A percentile compares a stretch with the other conserved stretches of the same genome.
Conservation (phyloP, 2,797 vertebrate genomes). For the Diplodus sargus region DNA sequence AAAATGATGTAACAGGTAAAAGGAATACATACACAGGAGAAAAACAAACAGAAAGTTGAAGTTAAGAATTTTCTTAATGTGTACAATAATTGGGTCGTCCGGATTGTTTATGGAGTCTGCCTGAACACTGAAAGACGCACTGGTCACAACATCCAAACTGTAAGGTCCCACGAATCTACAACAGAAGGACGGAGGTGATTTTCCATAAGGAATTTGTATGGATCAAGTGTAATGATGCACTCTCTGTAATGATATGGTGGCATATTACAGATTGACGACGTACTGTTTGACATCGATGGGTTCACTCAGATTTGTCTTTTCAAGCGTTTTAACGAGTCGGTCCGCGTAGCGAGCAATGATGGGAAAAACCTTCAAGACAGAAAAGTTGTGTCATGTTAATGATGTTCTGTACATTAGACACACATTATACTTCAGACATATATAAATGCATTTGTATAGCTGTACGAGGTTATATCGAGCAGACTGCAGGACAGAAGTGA, state of each 20-base stretch:
- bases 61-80: constrained; percentile 84
- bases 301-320: constrained; percentile 69
- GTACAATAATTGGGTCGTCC: constrained; percentile 79
- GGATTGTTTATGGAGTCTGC: constrained; percentile 86
- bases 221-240: not conserved
- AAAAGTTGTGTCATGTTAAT: not conserved
- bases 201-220: not conserved
- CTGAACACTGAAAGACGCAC: constrained; percentile 88
- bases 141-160: constrained; percentile 87
- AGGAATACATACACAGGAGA: constrained; percentile 63
- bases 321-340: constrained; percentile 82
- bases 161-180: constrained; percentile 85
- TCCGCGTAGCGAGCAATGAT: constrained; percentile 85
- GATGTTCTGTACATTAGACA: not conserved
- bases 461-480: not conserved
- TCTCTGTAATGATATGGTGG: not conserved
- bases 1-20: not conserved
- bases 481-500: not conserved
- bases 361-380: constrained; percentile 84
- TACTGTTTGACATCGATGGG: constrained; percentile 85
- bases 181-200: not conserved
- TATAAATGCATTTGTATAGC: not conserved
- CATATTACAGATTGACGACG: constrained; percentile 53
- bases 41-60: constrained; percentile 68
- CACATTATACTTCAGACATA: not conserved